Evolutionary conservation across 2,888 invertebrate species (phyloP), one percentile per base, ranked within the genome.

Genomic region (Congeria kusceri): DNA sequence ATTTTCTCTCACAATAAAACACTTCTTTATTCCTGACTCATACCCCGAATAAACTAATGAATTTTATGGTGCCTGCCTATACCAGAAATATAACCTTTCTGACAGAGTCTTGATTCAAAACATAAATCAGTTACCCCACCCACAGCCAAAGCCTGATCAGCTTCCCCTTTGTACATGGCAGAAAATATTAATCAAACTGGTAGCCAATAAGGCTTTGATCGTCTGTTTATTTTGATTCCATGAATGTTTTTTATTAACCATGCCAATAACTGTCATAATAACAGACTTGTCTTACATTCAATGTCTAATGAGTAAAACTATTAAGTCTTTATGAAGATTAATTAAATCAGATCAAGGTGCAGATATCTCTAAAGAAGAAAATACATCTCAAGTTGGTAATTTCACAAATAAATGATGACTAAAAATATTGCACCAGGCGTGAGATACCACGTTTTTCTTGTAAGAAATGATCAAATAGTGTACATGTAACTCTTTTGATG

Each of bases 201-300:
- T 9, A 53, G n/a, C 20, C 25, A 25, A 53, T 53, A 39, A 39
- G 7, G 53, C 53, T 53, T 53, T 53, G 53, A 53, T 53, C 46
- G 25, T 25, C 23, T 20, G 53, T 25, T 53, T 23, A 53, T 4
- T 23, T 25, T 53, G 25, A 53, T 20, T 53, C 39, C 9, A 39
- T 5, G 11, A 39, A 39, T 39, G 39, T 39, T 39, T 39, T 39
- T 39, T 39, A 25, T 53, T 20, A 53, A 18, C 53, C 53, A 5
- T 53, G 23, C 20, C 53, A 53, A 53, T 53, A 53, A 53, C 25
- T 53, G 20, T 53, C 53, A 53, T 53, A 53, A 53, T 53, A 20
- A 53, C 25, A 23, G 23, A 53, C 25, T 53, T 23, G 2, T 53
- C 25, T 18, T 25, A 53, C 1, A 53, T 25, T 53, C 13, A 53